These are phyloP conservation scores for Caenorhabditis tropicalis DNA, from an alignment of 1,140 invertebrate genomes.

Conservation along the genomic window DNA sequence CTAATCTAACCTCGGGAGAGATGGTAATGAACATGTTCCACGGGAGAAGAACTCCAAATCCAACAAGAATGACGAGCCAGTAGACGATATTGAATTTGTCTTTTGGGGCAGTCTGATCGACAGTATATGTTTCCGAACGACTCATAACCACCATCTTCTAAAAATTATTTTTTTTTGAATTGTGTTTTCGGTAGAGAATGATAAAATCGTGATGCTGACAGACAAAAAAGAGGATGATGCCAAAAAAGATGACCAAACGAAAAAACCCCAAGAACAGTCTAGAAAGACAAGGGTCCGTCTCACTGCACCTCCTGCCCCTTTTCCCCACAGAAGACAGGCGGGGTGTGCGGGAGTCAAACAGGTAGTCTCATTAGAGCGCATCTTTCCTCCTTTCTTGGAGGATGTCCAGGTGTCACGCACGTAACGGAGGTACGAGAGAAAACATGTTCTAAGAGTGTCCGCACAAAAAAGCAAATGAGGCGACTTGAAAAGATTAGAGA, in stretches of 20 bases:
- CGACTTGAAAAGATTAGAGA: neutral
- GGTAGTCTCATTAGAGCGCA: neutral
- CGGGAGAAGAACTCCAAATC: slow-evolving; percentile 49
- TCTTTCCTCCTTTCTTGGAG: neutral
- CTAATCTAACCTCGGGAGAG: slow-evolving; percentile 38
- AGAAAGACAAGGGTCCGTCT: neutral
- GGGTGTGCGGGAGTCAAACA: neutral
- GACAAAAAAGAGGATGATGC: neutral
- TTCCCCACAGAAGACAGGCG: no score
- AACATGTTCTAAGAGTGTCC: neutral
- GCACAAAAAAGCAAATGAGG: neutral
- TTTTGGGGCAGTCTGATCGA: neutral
- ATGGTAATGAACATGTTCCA: slow-evolving; percentile 59
- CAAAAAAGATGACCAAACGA: neutral
- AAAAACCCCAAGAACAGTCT: neutral
- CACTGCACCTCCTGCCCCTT: no score
- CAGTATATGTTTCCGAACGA: neutral
- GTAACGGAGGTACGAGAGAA: no score
- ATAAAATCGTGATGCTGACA: neutral
- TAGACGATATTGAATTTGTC: slow-evolving; percentile 46
- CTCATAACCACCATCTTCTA: neutral
- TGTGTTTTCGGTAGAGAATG: neutral
- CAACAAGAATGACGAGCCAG: slow-evolving; percentile 44
- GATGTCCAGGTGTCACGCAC: no score
- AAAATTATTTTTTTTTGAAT: neutral